A percentile compares a stretch with the other conserved stretches of the same genome.
phyloP scores from a whole-genome alignment of 2,113 vertebrate species.

The Osmerus eperlanus region DNA sequence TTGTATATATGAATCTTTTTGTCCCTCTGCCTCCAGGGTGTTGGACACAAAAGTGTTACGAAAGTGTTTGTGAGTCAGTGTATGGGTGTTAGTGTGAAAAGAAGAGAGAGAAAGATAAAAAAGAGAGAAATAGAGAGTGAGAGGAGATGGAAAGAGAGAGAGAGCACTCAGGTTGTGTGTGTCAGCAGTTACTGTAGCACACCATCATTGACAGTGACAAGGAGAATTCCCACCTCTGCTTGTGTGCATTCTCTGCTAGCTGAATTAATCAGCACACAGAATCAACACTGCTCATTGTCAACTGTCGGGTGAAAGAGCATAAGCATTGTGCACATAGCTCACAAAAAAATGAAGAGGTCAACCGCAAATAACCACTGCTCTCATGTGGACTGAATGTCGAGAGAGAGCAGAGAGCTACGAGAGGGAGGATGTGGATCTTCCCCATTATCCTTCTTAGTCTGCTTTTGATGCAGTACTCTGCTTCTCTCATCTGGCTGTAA shows the following conservation, averaged over 20 bases:
- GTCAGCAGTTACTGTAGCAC: neutral
- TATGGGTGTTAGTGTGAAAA: neutral
- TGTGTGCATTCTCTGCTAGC: neutral
- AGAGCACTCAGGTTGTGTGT: no score
- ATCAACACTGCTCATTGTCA: no score
- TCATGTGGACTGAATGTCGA: constrained; percentile 7
- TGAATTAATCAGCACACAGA: no score
- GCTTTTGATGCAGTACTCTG: neutral
- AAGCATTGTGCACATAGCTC: neutral
- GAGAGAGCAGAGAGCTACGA: constrained; percentile 7
- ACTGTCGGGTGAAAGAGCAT: neutral
- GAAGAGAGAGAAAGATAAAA: no score
- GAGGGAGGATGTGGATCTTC: constrained; percentile 9
- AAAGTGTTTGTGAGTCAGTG: neutral
- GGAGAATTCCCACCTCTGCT: neutral
- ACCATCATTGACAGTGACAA: neutral
- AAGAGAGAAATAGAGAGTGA: no score
- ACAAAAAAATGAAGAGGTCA: neutral
- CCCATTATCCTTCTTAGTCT: constrained; percentile 19
- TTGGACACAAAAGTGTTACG: no score
- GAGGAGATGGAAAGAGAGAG: no score
- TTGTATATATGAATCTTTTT: no score
- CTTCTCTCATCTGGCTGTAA: constrained; percentile 26
- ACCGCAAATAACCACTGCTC: constrained; percentile 2
- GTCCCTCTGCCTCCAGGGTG: no score